Base-by-base conservation (phyloP, 2,113 vertebrate genomes). In the Cyanoramphus novaezelandiae region DNA sequence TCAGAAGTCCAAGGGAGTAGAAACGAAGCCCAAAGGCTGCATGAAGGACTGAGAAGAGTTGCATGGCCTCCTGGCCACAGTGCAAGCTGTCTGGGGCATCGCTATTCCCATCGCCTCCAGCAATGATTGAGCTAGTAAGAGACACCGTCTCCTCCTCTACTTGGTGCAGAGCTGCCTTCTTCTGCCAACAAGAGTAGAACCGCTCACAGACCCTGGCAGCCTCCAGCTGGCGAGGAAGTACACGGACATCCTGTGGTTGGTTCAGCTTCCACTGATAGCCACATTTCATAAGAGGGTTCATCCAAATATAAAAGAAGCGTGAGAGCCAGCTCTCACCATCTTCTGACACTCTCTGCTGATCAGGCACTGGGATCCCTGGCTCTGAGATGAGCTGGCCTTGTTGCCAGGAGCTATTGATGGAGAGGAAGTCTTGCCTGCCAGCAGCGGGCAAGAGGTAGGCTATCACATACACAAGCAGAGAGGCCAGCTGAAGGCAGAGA, bases 271-370 rank as follows among this genome's bases (percentile, higher is more conserved):
- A 96, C 23, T 91, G 95, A 77, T 98, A 97, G 29, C 99, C 99
- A 21, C 97, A 97, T 53, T 93, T 91, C 94, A 99, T 97, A 7
- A 99, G 97, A 27, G 99, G 98, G 27, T 98, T 98, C 97, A 99
- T 90, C 99, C 99, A 99, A 46, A 98, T 79, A 87, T 99, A 99
- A 84, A 99, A 99, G 67, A 99, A 98, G n/a, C 98, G 96, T 2
- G 99, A 99, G 12, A 98, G 41, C 97, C 98, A 99, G 90, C 98
- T 98, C 82, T 98, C 99, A 18, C 99, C 98, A 44, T 99, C 99
- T 94, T 99, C 99, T 15, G 98, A 98, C 78, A 99, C 98, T 84
- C 97, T 98, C 11, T 97, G 97, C 17, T 98, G 98, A 9, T 95
- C 96, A 25, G 94, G 85, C 25, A 69, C 86, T 5, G 93, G 78